Evolutionary conservation across 2,797 vertebrate species (phyloP).

Genomic region (Chrysocyon brachyurus): DNA sequence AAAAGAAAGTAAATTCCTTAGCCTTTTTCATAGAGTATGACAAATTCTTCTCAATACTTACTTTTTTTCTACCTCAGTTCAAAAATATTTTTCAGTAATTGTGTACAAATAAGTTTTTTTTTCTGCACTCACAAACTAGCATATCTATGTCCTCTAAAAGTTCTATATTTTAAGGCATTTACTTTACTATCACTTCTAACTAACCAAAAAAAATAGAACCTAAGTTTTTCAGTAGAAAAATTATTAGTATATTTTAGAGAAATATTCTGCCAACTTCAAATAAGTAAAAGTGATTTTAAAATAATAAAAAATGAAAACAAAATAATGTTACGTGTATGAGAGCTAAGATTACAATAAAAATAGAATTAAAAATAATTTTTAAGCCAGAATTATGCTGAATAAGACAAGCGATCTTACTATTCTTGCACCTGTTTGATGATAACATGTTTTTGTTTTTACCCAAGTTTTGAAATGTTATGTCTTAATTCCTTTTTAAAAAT

Average conservation of each 20-base stretch:
- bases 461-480: slow-evolving; percentile 20
- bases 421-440: slow-evolving; percentile 52
- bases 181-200: not conserved
- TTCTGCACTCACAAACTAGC: slow-evolving; percentile 38
- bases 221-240: not conserved
- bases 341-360: slow-evolving; percentile 56
- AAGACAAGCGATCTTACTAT: slow-evolving; percentile 52
- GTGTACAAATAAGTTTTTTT: not conserved
- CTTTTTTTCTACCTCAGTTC: not conserved
- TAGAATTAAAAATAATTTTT: slow-evolving; percentile 10
- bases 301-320: not conserved
- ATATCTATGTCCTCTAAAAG: not conserved
- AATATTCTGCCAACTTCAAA: not conserved
- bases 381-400: not conserved
- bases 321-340: not conserved
- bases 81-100: slow-evolving; percentile 36
- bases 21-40: not conserved
- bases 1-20: slow-evolving; percentile 50
- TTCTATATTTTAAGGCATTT: slow-evolving; percentile 33
- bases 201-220: not conserved
- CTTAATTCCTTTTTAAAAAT: not conserved
- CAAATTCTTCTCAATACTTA: slow-evolving; percentile 30
- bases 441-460: slow-evolving; percentile 12
- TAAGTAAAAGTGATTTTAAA: not conserved
- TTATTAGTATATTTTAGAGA: slow-evolving; percentile 35